Evolutionary conservation across 2,888 invertebrate species (phyloP), one percentile per base, ranked within the genome.

Genomic region (Xestoiulus laeticollis): DNA sequence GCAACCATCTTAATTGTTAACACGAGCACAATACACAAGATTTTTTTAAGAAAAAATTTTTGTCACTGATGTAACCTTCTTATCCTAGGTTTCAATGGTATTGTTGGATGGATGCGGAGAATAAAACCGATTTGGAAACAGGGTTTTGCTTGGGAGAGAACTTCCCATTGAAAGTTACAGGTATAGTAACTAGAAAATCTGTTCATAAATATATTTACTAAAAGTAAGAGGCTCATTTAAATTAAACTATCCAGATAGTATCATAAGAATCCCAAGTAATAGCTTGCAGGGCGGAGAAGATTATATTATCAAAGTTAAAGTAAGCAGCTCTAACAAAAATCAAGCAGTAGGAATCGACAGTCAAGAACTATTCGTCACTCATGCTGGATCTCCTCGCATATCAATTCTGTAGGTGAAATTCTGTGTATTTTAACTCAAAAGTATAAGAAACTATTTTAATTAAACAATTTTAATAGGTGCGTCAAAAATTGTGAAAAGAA

Each of bases 61-160:
- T 38, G 6, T 38, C 3, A 5, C 38, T 38, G 38, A 38, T 38
- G 38, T 5, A 5, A 5, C 6, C 48, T 8, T 48, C 10, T 68
- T 6, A 59, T n/a, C 30, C 30, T 14, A 85, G 85, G 16, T 85
- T 85, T 44, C 38, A 85, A 12, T 85, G 85, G 85, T 85, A 33
- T 22, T 85, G 85, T 16, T 85, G 43, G 85, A 44, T 8, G 38
- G 32, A 38, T 26, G 38, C 38, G 38, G 22, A 78, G 14, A 30
- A 30, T 30, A 10, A 78, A 5, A 38, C 38, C 6, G 38, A 38
- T 38, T 38, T 38, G 4, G 78, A 78, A 30, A 30, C 5, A 6
- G 78, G 78, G 30, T 78, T 78, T 30, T 78, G 78, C 30, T 78
- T 78, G 22, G 78, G 78, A 26, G 12, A 22, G 8, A 78, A 30